Evolutionary conservation across 2,888 invertebrate species (phyloP).

Genomic region (Philopedon plagiatum): DNA sequence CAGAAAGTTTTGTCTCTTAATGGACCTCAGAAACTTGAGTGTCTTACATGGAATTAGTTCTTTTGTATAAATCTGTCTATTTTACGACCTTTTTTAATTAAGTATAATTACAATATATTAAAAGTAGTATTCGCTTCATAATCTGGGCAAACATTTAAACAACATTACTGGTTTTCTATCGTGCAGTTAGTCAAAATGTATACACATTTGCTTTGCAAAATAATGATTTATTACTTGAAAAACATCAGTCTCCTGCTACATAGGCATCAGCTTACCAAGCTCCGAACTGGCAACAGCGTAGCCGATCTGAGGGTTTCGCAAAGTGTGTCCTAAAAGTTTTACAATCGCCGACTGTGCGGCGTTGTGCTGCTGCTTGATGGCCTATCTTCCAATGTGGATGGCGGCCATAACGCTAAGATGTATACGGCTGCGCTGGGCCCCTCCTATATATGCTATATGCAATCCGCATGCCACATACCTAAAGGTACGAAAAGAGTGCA

Average conservation of each 20-base stretch:
- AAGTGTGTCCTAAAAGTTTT: conserved; percentile 77
- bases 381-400: conserved; percentile 78
- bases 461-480: conserved; percentile 69
- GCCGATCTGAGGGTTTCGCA: conserved; percentile 67
- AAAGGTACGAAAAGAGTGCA: conserved; percentile 68
- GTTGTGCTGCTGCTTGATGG: conserved; percentile 73
- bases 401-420: conserved; percentile 75
- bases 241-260: background rate
- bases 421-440: conserved; percentile 76
- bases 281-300: conserved; percentile 43
- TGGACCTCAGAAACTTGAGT: too few relatives aligned
- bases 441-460: conserved; percentile 70
- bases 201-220: too few relatives aligned
- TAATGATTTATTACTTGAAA: too few relatives aligned
- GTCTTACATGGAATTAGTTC: too few relatives aligned
- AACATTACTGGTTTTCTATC: too few relatives aligned
- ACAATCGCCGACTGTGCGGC: conserved; percentile 72
- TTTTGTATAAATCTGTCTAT: too few relatives aligned
- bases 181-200: too few relatives aligned
- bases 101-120: too few relatives aligned
- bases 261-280: background rate
- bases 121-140: too few relatives aligned
- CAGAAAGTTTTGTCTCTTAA: too few relatives aligned
- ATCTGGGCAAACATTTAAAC: too few relatives aligned
- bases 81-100: too few relatives aligned